Conservation (phyloP, 2,113 vertebrate species). For the Hipposideros armiger region DNA sequence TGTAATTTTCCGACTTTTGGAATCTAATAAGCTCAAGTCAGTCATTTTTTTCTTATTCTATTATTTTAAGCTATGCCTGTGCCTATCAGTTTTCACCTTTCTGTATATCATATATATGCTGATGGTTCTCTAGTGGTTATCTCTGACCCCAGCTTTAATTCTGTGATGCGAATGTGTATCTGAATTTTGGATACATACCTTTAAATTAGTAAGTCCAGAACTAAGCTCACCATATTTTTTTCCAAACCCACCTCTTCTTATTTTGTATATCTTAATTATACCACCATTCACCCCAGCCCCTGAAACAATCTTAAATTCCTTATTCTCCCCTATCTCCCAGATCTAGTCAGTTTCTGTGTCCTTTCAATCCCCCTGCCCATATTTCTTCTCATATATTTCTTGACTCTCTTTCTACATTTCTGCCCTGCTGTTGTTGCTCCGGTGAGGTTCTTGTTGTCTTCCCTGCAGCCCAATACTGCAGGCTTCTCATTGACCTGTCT, state of each 20-base stretch:
- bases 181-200: background rate
- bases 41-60: conserved; percentile 9
- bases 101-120: background rate
- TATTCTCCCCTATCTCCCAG: background rate
- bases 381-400: background rate
- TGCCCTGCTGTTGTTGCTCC: background rate
- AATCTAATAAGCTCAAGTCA: conserved; percentile 39
- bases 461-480: background rate
- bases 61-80: background rate
- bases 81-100: background rate
- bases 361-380: background rate
- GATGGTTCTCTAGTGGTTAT: background rate
- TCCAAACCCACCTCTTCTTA: background rate
- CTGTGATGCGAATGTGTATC: background rate
- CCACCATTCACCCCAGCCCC: background rate
- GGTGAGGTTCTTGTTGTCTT: background rate
- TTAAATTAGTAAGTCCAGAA: background rate
- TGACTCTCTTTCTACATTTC: background rate
- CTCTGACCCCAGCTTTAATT: background rate
- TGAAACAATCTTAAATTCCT: background rate
- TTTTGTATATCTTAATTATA: background rate
- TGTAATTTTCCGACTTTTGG: conserved; percentile 2
- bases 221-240: background rate
- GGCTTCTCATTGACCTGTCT: background rate
- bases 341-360: background rate